phyloP scores from a whole-genome alignment of 2,888 invertebrate genomes.

The Rhagonycha fulva region DNA sequence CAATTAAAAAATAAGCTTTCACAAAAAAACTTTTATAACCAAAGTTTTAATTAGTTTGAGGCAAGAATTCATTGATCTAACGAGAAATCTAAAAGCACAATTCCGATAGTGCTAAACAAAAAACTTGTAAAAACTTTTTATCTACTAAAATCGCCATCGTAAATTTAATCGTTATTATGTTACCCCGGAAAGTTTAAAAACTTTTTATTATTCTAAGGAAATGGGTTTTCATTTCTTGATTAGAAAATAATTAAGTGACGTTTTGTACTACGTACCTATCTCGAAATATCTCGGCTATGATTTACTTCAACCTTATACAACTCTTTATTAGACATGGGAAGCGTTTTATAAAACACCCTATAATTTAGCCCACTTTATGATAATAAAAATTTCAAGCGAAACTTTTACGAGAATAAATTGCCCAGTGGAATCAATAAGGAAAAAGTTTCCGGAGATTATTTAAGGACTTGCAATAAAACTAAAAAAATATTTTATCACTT shows the following conservation, averaged over 20 bases:
- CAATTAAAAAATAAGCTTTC: background rate
- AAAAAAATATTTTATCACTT: conserved; percentile 22
- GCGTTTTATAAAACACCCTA: conserved; percentile 19
- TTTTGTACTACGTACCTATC: background rate
- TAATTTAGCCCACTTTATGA: conserved; percentile 25
- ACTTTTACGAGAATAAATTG: conserved; percentile 24
- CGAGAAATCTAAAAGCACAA: conserved; percentile 1
- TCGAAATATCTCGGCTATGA: background rate
- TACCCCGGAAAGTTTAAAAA: background rate
- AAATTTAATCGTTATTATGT: background rate
- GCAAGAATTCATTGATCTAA: conserved; percentile 8
- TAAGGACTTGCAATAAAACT: conserved; percentile 21
- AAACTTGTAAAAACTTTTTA: conserved; percentile 1
- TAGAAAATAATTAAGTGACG: background rate
- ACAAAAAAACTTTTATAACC: background rate
- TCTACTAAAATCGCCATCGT: background rate
- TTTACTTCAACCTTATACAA: background rate
- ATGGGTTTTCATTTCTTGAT: background rate
- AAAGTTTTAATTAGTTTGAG: conserved; percentile 9
- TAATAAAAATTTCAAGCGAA: conserved; percentile 27
- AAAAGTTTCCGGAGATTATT: conserved; percentile 22
- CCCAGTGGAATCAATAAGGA: conserved; percentile 27
- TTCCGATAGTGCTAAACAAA: conserved; percentile 2
- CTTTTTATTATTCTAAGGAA: background rate
- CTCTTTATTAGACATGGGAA: conserved; percentile 12